Evolutionary conservation across 1,140 invertebrate species (phyloP).

Genomic region (Lasaia peninsularis): DNA sequence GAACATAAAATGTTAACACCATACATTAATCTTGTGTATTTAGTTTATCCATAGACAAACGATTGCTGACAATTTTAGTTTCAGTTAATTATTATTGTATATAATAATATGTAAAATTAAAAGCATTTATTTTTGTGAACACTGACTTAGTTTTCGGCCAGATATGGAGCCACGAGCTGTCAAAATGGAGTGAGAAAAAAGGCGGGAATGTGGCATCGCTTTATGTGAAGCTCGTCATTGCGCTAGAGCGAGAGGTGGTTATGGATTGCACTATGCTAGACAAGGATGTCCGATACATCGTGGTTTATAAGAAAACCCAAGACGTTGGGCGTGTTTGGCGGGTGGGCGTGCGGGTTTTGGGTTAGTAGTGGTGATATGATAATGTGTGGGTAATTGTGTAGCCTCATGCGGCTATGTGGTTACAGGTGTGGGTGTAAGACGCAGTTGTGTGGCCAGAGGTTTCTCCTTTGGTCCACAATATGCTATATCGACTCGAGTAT

Average conservation of each 20-base stretch:
- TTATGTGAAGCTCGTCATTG: conserved; percentile 75
- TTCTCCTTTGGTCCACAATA: conserved; percentile 74
- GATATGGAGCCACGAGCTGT: conserved; percentile 76
- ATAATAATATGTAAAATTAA: no score
- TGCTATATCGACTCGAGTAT: conserved; percentile 60
- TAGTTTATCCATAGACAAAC: no score
- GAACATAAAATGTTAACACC: no score
- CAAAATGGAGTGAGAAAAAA: conserved; percentile 77
- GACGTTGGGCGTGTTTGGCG: conserved; percentile 76
- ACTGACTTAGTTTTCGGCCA: conserved; percentile 68
- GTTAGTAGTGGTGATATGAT: conserved; percentile 48
- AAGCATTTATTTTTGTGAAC: conserved; percentile 48
- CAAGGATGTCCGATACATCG: conserved; percentile 61
- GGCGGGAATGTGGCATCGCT: conserved; percentile 74
- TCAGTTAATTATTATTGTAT: no score
- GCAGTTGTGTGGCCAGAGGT: conserved; percentile 42
- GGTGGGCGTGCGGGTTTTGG: conserved; percentile 69
- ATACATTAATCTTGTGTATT: no score
- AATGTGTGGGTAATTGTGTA: conserved; percentile 43
- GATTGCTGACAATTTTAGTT: no score
- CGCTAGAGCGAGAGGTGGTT: conserved; percentile 47
- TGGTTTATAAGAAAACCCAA: conserved; percentile 77
- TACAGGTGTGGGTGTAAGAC: conserved; percentile 40
- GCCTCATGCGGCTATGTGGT: conserved; percentile 38
- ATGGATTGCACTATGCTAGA: conserved; percentile 30